phyloP scores from a whole-genome alignment of 2,797 vertebrate species.

The Capromys pilorides region DNA sequence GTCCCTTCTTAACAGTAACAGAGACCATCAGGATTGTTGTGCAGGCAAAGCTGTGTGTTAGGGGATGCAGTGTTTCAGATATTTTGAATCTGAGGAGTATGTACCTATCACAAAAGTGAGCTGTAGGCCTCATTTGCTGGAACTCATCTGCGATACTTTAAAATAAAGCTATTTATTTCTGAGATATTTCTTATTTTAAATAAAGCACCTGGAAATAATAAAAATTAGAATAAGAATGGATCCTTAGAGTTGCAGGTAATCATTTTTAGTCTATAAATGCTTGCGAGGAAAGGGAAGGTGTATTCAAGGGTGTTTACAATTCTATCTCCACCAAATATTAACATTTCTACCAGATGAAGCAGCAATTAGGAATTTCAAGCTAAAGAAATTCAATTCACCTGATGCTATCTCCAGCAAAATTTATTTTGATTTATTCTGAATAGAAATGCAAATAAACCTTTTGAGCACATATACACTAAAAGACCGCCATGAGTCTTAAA shows the following conservation, averaged over 20 bases:
- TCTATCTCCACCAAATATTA: slow-evolving; percentile 76
- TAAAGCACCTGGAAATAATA: slow-evolving; percentile 35
- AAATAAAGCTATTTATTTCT: background rate
- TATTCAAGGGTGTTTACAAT: slow-evolving; percentile 73
- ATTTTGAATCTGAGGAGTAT: slow-evolving; percentile 28
- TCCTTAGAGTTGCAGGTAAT: slow-evolving; percentile 57
- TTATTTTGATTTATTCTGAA: slow-evolving; percentile 83
- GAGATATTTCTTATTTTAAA: slow-evolving; percentile 53
- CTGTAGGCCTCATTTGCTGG: slow-evolving; percentile 4
- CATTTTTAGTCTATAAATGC: slow-evolving; percentile 67
- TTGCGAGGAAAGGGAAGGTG: slow-evolving; percentile 64
- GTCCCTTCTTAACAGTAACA: slow-evolving; percentile 36
- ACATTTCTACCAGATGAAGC: slow-evolving; percentile 77
- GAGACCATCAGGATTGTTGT: background rate
- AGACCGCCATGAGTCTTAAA: slow-evolving; percentile 76
- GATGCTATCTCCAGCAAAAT: slow-evolving; percentile 77
- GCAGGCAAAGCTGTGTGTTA: background rate
- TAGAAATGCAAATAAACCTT: slow-evolving; percentile 82
- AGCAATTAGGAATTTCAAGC: slow-evolving; percentile 68
- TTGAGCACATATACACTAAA: slow-evolving; percentile 69
- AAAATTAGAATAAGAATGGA: slow-evolving; percentile 71
- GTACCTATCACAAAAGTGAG: background rate
- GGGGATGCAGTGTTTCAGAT: background rate
- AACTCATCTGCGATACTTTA: slow-evolving; percentile 21
- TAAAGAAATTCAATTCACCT: slow-evolving; percentile 69